These are phyloP conservation scores for Elaphurus davidianus DNA, from an alignment of 2,113 vertebrate species.

Conservation along the genomic window DNA sequence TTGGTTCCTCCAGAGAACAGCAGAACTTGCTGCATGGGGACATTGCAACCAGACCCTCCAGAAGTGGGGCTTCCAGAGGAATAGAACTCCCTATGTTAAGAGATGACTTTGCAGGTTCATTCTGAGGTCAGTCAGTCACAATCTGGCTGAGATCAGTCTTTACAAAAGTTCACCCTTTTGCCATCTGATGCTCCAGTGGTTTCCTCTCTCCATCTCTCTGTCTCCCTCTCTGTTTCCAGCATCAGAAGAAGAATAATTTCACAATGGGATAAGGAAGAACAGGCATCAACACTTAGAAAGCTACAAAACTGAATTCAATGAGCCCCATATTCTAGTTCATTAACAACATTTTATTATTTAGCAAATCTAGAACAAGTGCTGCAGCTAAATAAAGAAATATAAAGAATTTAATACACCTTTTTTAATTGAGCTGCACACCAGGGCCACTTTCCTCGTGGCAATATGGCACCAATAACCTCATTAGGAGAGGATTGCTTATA, in stretches of 20 bases:
- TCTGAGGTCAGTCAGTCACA: background rate
- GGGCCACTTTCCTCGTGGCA: background rate
- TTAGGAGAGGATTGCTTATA: constrained; percentile 47
- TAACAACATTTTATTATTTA: constrained; percentile 23
- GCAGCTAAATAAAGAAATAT: background rate
- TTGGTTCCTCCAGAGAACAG: background rate
- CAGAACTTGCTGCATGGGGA: background rate
- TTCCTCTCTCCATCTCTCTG: background rate
- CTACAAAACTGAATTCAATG: background rate
- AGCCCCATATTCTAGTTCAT: background rate
- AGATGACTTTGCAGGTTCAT: background rate
- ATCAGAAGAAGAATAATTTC: background rate
- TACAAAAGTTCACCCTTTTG: background rate
- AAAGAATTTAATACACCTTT: constrained; percentile 22
- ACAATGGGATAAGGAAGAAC: background rate
- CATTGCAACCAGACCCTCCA: background rate
- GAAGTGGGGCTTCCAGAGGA: background rate
- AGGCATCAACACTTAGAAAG: constrained; percentile 32
- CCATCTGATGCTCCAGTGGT: background rate
- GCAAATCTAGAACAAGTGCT: background rate
- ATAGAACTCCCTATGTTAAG: background rate
- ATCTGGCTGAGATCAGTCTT: background rate
- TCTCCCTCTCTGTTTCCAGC: background rate
- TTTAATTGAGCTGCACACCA: constrained; percentile 14
- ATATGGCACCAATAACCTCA: constrained; percentile 46